Base-by-base conservation (phyloP, 2,888 invertebrate genomes). In the Empis stercorea region DNA sequence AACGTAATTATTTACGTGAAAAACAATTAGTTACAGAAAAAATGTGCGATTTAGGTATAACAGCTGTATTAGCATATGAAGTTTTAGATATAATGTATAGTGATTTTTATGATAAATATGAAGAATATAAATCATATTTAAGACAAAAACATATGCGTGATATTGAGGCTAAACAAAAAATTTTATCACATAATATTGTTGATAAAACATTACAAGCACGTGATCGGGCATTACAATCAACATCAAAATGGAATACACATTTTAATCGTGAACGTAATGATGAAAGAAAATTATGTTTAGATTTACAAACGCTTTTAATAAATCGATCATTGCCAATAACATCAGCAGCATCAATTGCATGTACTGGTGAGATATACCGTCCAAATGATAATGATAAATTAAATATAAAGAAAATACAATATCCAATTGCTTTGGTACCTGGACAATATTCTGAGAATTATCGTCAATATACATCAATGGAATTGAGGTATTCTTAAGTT, bases 361-460 rank as follows among this genome's bases (percentile, higher is more conserved):
- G 23, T 27, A 10, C 23, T n/a, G 67, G 68, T 23, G 72, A 71
- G 52, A 48, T 42, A 50, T 32, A 60, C 52, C 61, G 71, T 52
- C 57, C 63, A 41, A 51, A 57, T 34, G 52, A 57, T 14, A 57
- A 58, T 36, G 51, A 14, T 20, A 14, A n/a, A 30, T 43, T 54
- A 23, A 43, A 50, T 45, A 40, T 46, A 41, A 62, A 70, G 3
- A 74, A 76, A 48, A 73, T 75, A 43, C 72, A 78, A 66, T 99
- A 95, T 75, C 97, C 97, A 16, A 81, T 95, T 51, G 83, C 96
- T 40, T 73, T 99, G 53, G 82, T 99, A 57, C 93, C 95, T 34
- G 96, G 96, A n/a, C 99, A 99, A 72, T 97, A 81, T 72, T 86
- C 87, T 56, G 89, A 94, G 67, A 78, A 79, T 63, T 95, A 85